Conservation (phyloP, 1,140 invertebrate species). For the Drosophila bocqueti region DNA sequence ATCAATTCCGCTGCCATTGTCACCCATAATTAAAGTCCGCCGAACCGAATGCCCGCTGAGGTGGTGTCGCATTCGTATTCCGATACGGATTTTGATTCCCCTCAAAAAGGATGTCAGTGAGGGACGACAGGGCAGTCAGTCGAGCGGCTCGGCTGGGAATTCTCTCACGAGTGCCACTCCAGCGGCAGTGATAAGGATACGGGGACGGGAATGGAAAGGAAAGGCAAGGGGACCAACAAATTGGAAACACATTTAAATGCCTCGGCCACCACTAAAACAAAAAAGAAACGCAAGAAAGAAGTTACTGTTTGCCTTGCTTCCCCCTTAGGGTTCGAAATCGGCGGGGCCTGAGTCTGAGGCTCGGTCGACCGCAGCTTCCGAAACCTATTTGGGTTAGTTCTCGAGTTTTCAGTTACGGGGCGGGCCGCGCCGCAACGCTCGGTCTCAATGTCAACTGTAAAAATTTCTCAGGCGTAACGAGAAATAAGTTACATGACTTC, state of each 20-base stretch:
- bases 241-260: constrained; percentile 81
- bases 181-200: constrained; percentile 71
- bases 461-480: constrained; percentile 80
- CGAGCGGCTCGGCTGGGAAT: constrained; percentile 58
- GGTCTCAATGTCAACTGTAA: constrained; percentile 79
- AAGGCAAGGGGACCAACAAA: constrained; percentile 55
- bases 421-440: constrained; percentile 32
- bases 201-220: constrained; percentile 9
- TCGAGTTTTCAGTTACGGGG: constrained; percentile 72
- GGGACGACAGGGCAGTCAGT: constrained; percentile 38
- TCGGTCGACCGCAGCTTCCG: constrained; percentile 78
- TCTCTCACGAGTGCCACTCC: constrained; percentile 82
- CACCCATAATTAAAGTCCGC: constrained; percentile 78
- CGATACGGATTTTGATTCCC: constrained; percentile 13
- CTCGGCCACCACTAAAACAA: constrained; percentile 60
- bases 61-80: constrained; percentile 68
- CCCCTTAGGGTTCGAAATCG: constrained; percentile 26
- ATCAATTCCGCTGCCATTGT: constrained; percentile 80
- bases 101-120: constrained; percentile 54
- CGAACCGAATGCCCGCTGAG: constrained; percentile 67
- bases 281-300: constrained; percentile 57
- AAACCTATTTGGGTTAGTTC: constrained; percentile 81
- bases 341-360: constrained; percentile 16
- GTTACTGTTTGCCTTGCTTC: constrained; percentile 21
- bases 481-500: constrained; percentile 82